Base-by-base conservation (phyloP, 1,140 invertebrate genomes). In the Oncopeltus fasciatus region DNA sequence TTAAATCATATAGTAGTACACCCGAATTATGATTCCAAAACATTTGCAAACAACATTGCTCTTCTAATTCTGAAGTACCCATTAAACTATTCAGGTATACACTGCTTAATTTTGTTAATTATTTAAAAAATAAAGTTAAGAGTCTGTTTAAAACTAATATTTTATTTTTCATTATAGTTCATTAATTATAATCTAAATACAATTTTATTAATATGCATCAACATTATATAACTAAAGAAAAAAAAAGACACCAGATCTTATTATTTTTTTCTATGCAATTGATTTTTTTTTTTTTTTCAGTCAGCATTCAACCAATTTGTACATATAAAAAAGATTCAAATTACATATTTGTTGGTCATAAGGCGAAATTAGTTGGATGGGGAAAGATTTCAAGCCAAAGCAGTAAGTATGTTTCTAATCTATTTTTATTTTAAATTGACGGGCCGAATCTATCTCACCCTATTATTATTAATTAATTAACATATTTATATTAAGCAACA, bases 41-140 rank as follows among this genome's bases (percentile, higher is more conserved):
- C 80, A 65, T 86, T 82, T 70, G 74, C 80, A 67, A 78, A 86
- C 67, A 83, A 86, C 68, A 80, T 86, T 60, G 83, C 83, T 0
- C 70, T 86, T 26, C 71, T 86, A 8, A 77, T 85, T 28, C 70
- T 85, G 1, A 80, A 80, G 69, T 74, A 78, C 2, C 78, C 80
- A 49, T 78, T 85, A 24, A 84, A 84, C 70, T 85, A 78, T 70
- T 81, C 83, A 68, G 78, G 83, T 84, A 72, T 73, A n/a, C n/a
- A n/a, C n/a, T n/a, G n/a, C n/a, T 70, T 69, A 47, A n/a, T 43
- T 43, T 43, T n/a, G n/a, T n/a, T n/a, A n/a, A n/a, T n/a, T n/a
- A n/a, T n/a, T n/a, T n/a, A n/a, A n/a, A n/a, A n/a, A n/a, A n/a
- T n/a, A n/a, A n/a, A n/a, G n/a, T n/a, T n/a, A n/a, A n/a, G n/a